A percentile compares a stretch with the other conserved stretches of the same genome.
Conservation (phyloP, 2,888 invertebrate species). For the Pollenia amentaria region DNA sequence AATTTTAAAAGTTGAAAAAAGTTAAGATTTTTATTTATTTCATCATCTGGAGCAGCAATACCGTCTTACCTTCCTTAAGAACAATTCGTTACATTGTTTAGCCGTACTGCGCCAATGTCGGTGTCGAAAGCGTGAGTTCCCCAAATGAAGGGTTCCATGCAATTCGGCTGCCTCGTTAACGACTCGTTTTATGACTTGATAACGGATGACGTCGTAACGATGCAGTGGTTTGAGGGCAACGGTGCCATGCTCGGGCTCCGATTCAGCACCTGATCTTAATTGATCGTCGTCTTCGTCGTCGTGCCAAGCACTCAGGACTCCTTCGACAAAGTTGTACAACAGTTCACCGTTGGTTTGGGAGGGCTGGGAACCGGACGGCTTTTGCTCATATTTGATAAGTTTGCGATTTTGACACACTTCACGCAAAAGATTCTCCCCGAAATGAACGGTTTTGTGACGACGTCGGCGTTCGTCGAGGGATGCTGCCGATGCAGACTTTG, state of each 20-base stretch:
- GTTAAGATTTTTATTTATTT: no score
- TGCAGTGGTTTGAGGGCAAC: conserved; percentile 83
- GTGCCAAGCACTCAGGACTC: conserved; percentile 92
- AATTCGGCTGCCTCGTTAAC: conserved; percentile 90
- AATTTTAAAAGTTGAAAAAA: not conserved
- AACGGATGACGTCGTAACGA: conserved; percentile 87
- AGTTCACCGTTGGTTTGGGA: conserved; percentile 92
- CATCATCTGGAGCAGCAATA: not conserved
- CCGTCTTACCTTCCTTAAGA: conserved; percentile 91
- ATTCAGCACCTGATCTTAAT: conserved; percentile 90
- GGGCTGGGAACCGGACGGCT: conserved; percentile 84
- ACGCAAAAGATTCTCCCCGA: conserved; percentile 90
- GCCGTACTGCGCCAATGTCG: conserved; percentile 94
- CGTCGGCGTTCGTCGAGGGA: conserved; percentile 89
- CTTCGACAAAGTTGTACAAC: conserved; percentile 92
- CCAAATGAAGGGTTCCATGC: conserved; percentile 88
- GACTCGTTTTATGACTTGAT: conserved; percentile 89
- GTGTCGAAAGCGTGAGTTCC: conserved; percentile 90
- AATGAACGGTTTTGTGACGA: conserved; percentile 91
- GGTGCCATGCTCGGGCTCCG: conserved; percentile 89
- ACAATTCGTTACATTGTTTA: conserved; percentile 94
- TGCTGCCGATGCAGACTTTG: conserved; percentile 86
- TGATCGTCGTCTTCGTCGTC: conserved; percentile 88
- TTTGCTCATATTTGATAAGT: conserved; percentile 84
- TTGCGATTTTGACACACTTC: conserved; percentile 90